These are phyloP conservation scores for Molorchus minor DNA, from an alignment of 2,888 invertebrate species.

Conservation along the genomic window DNA sequence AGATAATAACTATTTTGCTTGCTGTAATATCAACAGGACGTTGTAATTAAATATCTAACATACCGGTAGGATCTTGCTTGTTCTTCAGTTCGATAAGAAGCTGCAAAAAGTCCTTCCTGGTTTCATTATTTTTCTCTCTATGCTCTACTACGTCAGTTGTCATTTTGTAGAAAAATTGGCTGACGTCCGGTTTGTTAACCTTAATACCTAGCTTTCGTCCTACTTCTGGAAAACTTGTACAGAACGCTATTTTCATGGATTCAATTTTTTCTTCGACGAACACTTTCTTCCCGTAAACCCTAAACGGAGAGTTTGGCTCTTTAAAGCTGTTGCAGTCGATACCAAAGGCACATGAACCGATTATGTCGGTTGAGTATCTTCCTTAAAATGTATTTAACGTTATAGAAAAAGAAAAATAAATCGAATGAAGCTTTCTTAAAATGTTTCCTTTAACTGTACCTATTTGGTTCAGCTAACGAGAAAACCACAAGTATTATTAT, in stretches of 20 bases:
- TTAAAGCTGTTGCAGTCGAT: slow-evolving; percentile 67
- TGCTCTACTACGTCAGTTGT: slow-evolving; percentile 56
- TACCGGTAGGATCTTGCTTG: no score
- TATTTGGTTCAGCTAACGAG: no score
- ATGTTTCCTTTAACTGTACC: no score
- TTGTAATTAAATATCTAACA: no score
- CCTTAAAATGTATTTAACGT: no score
- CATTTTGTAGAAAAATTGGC: slow-evolving; percentile 36
- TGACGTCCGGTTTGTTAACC: slow-evolving; percentile 21
- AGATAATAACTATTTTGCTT: no score
- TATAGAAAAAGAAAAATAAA: no score
- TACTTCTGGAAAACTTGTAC: background rate
- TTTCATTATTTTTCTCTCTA: slow-evolving; percentile 56
- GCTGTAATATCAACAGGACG: no score
- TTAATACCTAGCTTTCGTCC: background rate
- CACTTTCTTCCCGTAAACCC: slow-evolving; percentile 35
- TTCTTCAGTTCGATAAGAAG: slow-evolving; percentile 55
- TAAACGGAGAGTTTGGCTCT: slow-evolving; percentile 63
- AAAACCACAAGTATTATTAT: no score
- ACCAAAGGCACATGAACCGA: slow-evolving; percentile 66
- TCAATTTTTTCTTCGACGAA: slow-evolving; percentile 10
- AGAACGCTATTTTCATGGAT: background rate
- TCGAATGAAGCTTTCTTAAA: no score
- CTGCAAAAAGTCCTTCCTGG: slow-evolving; percentile 62
- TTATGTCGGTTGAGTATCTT: slow-evolving; percentile 38